Evolutionary conservation across 2,888 invertebrate genomes (phyloP).

Genomic region (Gerosis bhagava): DNA sequence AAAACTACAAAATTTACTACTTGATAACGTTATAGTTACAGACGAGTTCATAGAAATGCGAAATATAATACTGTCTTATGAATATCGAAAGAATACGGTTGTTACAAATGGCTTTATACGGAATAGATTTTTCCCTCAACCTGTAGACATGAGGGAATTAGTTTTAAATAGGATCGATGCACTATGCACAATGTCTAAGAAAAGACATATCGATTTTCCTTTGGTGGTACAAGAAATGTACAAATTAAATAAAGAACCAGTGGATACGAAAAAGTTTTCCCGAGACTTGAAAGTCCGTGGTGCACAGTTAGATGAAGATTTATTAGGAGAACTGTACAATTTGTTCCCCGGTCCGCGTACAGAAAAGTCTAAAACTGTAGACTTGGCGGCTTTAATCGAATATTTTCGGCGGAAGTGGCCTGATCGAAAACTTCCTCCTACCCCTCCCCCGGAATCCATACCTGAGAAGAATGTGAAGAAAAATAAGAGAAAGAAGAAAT

Average conservation of each 20-base stretch:
- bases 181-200: conserved; percentile 43
- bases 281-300: conserved; percentile 34
- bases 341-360: conserved; percentile 43
- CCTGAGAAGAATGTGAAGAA: conserved; percentile 24
- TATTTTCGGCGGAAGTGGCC: conserved; percentile 54
- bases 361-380: conserved; percentile 39
- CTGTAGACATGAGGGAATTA: conserved; percentile 41
- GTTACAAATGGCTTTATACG: conserved; percentile 44
- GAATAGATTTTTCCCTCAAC: conserved; percentile 26
- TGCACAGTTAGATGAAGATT: conserved; percentile 41
- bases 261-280: conserved; percentile 38
- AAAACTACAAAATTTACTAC: conserved; percentile 42
- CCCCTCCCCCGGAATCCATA: conserved; percentile 41
- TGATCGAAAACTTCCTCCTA: conserved; percentile 46
- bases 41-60: conserved; percentile 41
- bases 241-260: conserved; percentile 35
- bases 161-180: conserved; percentile 45
- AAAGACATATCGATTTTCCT: conserved; percentile 44
- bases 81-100: conserved; percentile 36
- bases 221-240: conserved; percentile 40
- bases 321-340: conserved; percentile 40
- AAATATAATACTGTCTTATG: conserved; percentile 33
- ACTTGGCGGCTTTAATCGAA: conserved; percentile 44
- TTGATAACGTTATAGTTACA: conserved; percentile 46
- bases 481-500: conserved; percentile 33